Evolutionary conservation across 2,888 invertebrate species (phyloP).

Genomic region (Chrysolina oricalcia): DNA sequence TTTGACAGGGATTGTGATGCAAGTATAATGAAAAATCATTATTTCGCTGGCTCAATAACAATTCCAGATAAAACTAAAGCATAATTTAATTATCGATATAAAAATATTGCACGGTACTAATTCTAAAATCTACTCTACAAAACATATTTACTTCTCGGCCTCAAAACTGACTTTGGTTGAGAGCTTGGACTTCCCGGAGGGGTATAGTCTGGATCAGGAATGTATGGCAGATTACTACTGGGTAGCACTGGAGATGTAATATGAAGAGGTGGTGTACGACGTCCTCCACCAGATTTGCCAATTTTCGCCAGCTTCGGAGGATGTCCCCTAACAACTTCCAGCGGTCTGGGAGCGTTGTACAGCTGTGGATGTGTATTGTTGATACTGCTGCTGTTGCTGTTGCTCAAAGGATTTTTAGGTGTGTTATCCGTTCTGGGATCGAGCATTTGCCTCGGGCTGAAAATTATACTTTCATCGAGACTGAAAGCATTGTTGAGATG

Average conservation of each 20-base stretch:
- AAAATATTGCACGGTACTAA: conserved; percentile 5
- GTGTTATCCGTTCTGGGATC: neutral
- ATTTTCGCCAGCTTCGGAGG: conserved; percentile 18
- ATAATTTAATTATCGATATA: neutral
- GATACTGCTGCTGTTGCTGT: conserved; percentile 34
- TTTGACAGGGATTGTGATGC: too few species aligned
- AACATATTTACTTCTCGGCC: conserved; percentile 44
- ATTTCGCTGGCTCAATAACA: neutral
- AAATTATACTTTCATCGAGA: conserved; percentile 37
- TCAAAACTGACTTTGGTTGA: conserved; percentile 44
- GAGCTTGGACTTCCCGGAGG: conserved; percentile 41
- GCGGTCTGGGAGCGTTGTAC: neutral
- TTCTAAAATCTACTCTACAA: neutral
- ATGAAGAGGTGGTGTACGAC: conserved; percentile 40
- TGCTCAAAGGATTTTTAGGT: conserved; percentile 41
- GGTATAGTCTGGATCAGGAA: conserved; percentile 51
- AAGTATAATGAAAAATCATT: too few species aligned
- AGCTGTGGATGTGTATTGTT: neutral
- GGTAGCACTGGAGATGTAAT: conserved; percentile 39
- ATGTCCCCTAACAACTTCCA: neutral
- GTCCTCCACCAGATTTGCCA: conserved; percentile 40
- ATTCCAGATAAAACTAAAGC: neutral
- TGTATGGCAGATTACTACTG: conserved; percentile 39
- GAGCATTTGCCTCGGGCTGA: conserved; percentile 15
- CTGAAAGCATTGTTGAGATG: conserved; percentile 43